Evolutionary conservation across 1,140 invertebrate species (phyloP).

Genomic region (Anadara kagoshimensis): DNA sequence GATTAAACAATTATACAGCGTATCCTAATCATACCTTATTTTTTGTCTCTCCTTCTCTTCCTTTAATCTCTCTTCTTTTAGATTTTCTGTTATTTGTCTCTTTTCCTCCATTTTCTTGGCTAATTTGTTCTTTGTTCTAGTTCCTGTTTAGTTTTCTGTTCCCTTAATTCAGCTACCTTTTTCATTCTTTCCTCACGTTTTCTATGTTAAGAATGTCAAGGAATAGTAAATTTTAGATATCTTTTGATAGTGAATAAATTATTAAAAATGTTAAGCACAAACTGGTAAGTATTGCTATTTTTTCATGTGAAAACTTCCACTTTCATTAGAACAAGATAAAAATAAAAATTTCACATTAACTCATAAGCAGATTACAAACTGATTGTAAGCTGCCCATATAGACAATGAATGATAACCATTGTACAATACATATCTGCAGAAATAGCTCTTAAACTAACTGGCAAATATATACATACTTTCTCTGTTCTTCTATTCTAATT

Average conservation of each 20-base stretch:
- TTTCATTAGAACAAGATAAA: too few species aligned
- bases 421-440: neutral
- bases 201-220: slow-evolving; percentile 20
- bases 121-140: slow-evolving; percentile 48
- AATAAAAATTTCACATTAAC: too few species aligned
- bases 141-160: slow-evolving; percentile 49
- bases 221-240: too few species aligned
- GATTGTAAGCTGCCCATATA: neutral
- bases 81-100: slow-evolving; percentile 46
- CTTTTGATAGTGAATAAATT: too few species aligned
- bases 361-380: too few species aligned
- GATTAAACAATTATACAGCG: too few species aligned
- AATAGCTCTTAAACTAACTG: neutral
- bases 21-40: slow-evolving; percentile 49
- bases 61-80: slow-evolving; percentile 58
- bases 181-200: slow-evolving; percentile 62
- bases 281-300: too few species aligned
- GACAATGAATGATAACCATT: neutral
- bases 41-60: slow-evolving; percentile 63
- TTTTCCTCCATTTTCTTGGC: slow-evolving; percentile 58
- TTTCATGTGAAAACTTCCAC: too few species aligned
- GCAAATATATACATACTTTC: slow-evolving; percentile 42
- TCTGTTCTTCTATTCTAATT: slow-evolving; percentile 53
- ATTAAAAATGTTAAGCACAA: too few species aligned
- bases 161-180: slow-evolving; percentile 53